These are phyloP conservation scores for Campylorhamphus procurvoides DNA, from an alignment of 2,113 vertebrate species.

Conservation along the genomic window DNA sequence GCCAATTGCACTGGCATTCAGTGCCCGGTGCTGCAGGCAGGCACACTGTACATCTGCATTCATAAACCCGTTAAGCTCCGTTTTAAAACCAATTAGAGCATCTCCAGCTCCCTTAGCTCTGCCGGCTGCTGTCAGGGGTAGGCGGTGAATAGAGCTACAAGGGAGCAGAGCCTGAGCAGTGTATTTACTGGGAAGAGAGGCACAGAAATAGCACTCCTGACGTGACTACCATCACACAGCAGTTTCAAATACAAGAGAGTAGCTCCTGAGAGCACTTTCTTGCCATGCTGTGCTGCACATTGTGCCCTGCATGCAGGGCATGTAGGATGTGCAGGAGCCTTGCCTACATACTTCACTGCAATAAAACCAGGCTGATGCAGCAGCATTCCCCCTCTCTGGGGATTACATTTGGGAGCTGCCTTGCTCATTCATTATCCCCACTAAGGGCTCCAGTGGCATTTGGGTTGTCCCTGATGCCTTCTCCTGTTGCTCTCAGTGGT, in stretches of 20 bases:
- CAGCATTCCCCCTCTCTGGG: background rate
- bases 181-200: background rate
- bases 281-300: rapidly evolving
- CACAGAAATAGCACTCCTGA: background rate
- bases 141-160: background rate
- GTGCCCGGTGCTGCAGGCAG: background rate
- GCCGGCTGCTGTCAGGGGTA: background rate
- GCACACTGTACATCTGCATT: rapidly evolving
- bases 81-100: background rate
- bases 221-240: background rate
- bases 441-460: background rate
- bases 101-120: background rate
- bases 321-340: background rate
- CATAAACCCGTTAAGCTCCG: background rate
- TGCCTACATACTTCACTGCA: rapidly evolving
- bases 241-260: background rate
- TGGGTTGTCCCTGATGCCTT: background rate
- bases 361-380: background rate
- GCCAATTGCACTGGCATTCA: background rate
- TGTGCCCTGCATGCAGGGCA: background rate
- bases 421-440: rapidly evolving
- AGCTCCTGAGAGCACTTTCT: background rate
- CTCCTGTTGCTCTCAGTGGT: background rate
- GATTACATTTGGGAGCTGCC: background rate
- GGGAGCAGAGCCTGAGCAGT: background rate